Percentiles rank a stretch among this genome's conserved stretches.
Conservation (phyloP, 2,888 invertebrate genomes). For the Cosmia pyralina region DNA sequence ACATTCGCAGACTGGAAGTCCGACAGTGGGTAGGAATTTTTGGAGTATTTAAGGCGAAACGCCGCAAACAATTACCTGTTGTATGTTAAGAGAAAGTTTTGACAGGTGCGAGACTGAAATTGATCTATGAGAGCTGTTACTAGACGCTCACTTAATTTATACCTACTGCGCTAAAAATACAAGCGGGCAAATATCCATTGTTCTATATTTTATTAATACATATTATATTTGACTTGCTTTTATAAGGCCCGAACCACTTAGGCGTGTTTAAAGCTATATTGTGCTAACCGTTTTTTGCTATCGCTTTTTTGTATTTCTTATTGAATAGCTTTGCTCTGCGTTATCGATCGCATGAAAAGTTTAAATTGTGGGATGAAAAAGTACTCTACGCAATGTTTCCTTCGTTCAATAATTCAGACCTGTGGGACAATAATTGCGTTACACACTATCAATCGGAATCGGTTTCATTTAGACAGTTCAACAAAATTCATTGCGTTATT, state of each 20-base stretch:
- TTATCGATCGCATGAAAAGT: background rate
- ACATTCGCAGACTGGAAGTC: conserved; percentile 5
- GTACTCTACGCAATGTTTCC: background rate
- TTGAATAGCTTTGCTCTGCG: background rate
- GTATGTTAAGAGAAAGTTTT: conserved; percentile 57
- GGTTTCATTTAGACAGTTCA: too few species aligned
- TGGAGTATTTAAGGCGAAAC: conserved; percentile 45
- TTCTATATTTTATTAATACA: conserved; percentile 34
- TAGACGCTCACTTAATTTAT: conserved; percentile 50
- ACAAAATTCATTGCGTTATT: too few species aligned
- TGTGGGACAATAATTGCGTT: too few species aligned
- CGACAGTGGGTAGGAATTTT: conserved; percentile 28
- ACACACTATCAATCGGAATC: too few species aligned
- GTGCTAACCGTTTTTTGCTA: conserved; percentile 5
- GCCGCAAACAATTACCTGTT: conserved; percentile 60
- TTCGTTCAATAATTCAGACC: too few species aligned
- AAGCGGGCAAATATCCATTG: conserved; percentile 46
- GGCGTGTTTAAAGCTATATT: conserved; percentile 1
- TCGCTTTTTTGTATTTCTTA: conserved; percentile 3
- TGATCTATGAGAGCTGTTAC: conserved; percentile 55
- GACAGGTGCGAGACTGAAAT: conserved; percentile 62
- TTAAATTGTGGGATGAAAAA: background rate
- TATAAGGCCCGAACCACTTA: conserved; percentile 11
- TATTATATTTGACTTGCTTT: conserved; percentile 34
- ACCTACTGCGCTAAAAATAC: conserved; percentile 52